Conservation (phyloP, 2,888 invertebrate species). For the Cantharis rufa region DNA sequence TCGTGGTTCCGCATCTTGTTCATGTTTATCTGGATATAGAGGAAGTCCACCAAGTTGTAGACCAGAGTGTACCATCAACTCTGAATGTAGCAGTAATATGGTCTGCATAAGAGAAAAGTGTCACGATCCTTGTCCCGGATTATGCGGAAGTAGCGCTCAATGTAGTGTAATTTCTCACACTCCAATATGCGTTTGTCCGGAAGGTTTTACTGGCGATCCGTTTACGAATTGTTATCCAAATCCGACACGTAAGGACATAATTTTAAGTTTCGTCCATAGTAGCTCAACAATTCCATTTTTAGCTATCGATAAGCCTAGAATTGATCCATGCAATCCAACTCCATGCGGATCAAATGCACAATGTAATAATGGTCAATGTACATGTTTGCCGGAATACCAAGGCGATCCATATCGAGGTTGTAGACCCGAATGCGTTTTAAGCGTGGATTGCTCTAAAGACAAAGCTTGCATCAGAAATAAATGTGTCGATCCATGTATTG, state of each 20-base stretch:
- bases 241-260: constrained; percentile 46
- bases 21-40: constrained; percentile 63
- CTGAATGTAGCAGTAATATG: constrained; percentile 68
- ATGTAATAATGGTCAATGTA: constrained; percentile 74
- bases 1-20: constrained; percentile 59
- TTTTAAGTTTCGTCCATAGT: background rate
- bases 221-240: constrained; percentile 72
- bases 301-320: constrained; percentile 49
- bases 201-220: constrained; percentile 74
- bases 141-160: constrained; percentile 66
- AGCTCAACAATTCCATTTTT: constrained; percentile 6
- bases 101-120: constrained; percentile 70
- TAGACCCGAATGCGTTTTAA: constrained; percentile 80
- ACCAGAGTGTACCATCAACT: constrained; percentile 68
- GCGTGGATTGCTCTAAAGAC: constrained; percentile 75
- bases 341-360: constrained; percentile 65
- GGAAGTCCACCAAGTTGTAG: constrained; percentile 69
- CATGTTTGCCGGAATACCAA: constrained; percentile 76
- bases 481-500: constrained; percentile 77
- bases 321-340: constrained; percentile 63
- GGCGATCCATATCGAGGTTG: constrained; percentile 84
- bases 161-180: constrained; percentile 69
- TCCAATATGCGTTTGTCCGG: constrained; percentile 65
- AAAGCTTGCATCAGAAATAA: constrained; percentile 77
- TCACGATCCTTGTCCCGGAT: constrained; percentile 66